Evolutionary conservation across 2,888 invertebrate species (phyloP).

Genomic region (Xanthorhoe spadicearia): DNA sequence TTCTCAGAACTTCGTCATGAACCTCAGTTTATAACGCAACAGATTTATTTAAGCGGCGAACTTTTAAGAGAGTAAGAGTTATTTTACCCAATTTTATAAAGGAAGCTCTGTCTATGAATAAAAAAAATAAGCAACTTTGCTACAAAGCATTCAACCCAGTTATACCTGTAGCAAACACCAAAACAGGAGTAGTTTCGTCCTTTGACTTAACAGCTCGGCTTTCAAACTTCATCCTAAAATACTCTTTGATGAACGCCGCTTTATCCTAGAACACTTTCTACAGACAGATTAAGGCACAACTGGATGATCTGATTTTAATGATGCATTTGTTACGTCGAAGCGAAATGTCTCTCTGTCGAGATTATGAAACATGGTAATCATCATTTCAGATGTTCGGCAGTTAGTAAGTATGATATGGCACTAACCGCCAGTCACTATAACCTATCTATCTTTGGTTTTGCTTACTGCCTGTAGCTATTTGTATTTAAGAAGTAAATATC

Average conservation of each 20-base stretch:
- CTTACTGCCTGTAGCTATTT: no score
- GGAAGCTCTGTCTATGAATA: neutral
- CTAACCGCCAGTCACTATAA: no score
- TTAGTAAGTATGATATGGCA: constrained; percentile 5
- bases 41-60: neutral
- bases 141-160: constrained; percentile 18
- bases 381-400: constrained; percentile 8
- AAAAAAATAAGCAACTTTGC: constrained; percentile 7
- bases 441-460: no score
- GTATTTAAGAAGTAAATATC: no score
- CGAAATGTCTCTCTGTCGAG: constrained; percentile 28
- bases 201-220: constrained; percentile 43
- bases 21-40: neutral
- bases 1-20: neutral
- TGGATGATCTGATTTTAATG: constrained; percentile 38
- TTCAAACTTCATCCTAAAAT: constrained; percentile 48
- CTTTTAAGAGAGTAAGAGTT: neutral
- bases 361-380: constrained; percentile 36
- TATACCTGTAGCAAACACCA: constrained; percentile 41
- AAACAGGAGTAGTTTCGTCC: constrained; percentile 48
- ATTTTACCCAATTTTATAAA: neutral
- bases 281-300: constrained; percentile 26
- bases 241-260: constrained; percentile 52
- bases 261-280: constrained; percentile 33
- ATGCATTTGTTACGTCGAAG: constrained; percentile 26